phyloP scores from a whole-genome alignment of 2,113 vertebrate genomes.

The Nyctibius bracteatus region DNA sequence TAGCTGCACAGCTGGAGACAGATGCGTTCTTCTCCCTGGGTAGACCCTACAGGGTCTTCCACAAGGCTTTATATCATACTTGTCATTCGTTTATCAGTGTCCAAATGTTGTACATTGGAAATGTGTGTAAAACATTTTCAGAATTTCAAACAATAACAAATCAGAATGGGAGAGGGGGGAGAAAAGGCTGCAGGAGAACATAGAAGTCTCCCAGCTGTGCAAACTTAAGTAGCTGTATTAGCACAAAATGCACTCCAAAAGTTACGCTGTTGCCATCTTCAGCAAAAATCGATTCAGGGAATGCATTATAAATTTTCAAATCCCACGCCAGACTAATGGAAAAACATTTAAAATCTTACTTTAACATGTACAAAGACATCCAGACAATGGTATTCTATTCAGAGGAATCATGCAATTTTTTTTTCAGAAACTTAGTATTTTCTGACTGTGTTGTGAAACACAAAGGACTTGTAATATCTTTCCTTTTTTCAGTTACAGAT shows the following conservation, averaged over 20 bases:
- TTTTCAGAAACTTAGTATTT: not conserved
- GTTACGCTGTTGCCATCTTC: constrained; percentile 7
- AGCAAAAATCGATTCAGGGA: not conserved
- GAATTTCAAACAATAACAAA: constrained; percentile 83
- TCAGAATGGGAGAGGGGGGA: not conserved
- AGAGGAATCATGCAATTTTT: not conserved
- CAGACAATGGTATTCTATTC: not conserved
- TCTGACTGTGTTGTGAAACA: not conserved
- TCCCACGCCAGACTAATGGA: not conserved
- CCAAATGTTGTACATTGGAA: constrained; percentile 75
- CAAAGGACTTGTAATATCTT: not conserved
- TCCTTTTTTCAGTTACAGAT: not conserved
- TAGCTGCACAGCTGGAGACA: constrained; percentile 77
- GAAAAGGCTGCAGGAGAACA: constrained; percentile 36
- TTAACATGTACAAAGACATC: not conserved
- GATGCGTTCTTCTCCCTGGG: constrained; percentile 72
- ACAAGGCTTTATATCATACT: constrained; percentile 74
- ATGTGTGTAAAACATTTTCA: constrained; percentile 80
- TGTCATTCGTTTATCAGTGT: constrained; percentile 82
- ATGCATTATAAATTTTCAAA: not conserved
- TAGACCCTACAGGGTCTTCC: constrained; percentile 62
- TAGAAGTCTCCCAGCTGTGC: constrained; percentile 71
- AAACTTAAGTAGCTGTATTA: constrained; percentile 45
- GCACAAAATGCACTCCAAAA: constrained; percentile 34
- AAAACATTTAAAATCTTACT: not conserved